phyloP scores from a whole-genome alignment of 2,113 vertebrate genomes.

The Paedocypris sp. region DNA sequence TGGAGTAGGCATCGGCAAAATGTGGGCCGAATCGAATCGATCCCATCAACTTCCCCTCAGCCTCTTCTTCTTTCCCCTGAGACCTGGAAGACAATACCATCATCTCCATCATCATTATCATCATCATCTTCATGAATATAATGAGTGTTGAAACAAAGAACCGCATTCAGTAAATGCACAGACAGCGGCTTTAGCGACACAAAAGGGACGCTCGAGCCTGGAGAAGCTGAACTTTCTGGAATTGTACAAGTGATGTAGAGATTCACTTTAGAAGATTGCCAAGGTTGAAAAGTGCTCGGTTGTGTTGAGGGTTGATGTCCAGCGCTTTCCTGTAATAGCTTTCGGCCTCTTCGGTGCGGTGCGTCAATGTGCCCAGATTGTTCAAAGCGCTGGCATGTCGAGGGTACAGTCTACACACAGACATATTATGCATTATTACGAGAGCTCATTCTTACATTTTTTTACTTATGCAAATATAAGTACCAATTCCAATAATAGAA shows the following conservation, averaged over 20 bases:
- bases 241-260: no score
- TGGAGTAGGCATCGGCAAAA: constrained; percentile 91
- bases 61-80: constrained; percentile 75
- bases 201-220: no score
- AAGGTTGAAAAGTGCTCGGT: constrained; percentile 92
- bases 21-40: constrained; percentile 79
- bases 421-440: not conserved
- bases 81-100: constrained; percentile 55
- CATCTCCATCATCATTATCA: constrained; percentile 1
- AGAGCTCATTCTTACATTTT: no score
- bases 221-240: no score
- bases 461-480: not conserved
- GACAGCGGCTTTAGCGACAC: no score
- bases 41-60: constrained; percentile 67
- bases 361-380: constrained; percentile 86
- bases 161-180: no score
- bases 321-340: constrained; percentile 80
- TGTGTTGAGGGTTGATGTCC: constrained; percentile 83
- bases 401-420: constrained; percentile 72
- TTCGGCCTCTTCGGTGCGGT: constrained; percentile 69
- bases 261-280: constrained; percentile 89
- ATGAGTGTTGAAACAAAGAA: not conserved
- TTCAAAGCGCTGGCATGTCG: constrained; percentile 92
- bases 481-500: not conserved
- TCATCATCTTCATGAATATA: not conserved